These are phyloP conservation scores for Pollicipes pollicipes DNA, from an alignment of 1,140 invertebrate genomes.

Conservation along the genomic window DNA sequence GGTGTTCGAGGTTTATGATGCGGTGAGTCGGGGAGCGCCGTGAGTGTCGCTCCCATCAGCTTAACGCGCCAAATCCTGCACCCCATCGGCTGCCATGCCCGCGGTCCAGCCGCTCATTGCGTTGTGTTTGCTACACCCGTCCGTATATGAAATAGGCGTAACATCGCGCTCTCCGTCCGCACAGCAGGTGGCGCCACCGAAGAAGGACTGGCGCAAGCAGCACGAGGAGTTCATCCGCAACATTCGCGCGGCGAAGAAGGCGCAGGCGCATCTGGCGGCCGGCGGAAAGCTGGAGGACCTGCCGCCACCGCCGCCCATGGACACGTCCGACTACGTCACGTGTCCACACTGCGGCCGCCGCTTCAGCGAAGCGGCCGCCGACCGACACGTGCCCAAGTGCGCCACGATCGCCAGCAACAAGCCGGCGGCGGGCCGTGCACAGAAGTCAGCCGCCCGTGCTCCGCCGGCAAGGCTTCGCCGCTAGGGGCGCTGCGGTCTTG, in stretches of 20 bases:
- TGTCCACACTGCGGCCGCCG: slow-evolving; percentile 77
- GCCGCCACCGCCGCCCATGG: slow-evolving; percentile 40
- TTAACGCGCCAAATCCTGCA: no score
- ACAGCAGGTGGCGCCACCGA: slow-evolving; percentile 34
- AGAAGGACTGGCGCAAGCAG: slow-evolving; percentile 70
- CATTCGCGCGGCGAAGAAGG: slow-evolving; percentile 52
- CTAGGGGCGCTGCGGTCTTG: background rate
- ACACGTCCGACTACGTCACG: slow-evolving; percentile 72
- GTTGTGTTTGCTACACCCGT: no score
- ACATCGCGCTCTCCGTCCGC: no score
- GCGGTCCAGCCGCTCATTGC: no score
- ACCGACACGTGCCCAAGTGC: slow-evolving; percentile 86
- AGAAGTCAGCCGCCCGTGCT: background rate
- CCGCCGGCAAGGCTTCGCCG: background rate
- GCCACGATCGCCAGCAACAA: slow-evolving; percentile 59
- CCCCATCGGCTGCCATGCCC: no score
- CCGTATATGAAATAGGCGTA: no score
- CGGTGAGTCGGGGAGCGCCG: no score
- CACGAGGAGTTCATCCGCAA: slow-evolving; percentile 82
- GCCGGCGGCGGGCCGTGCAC: slow-evolving; percentile 22
- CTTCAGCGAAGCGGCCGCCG: slow-evolving; percentile 70
- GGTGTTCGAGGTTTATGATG: no score
- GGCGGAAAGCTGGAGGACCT: slow-evolving; percentile 1
- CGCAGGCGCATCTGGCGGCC: slow-evolving; percentile 33
- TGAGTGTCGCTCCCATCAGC: no score